Conservation (phyloP, 1,140 invertebrate genomes). For the Lamellibrachia luymesi region DNA sequence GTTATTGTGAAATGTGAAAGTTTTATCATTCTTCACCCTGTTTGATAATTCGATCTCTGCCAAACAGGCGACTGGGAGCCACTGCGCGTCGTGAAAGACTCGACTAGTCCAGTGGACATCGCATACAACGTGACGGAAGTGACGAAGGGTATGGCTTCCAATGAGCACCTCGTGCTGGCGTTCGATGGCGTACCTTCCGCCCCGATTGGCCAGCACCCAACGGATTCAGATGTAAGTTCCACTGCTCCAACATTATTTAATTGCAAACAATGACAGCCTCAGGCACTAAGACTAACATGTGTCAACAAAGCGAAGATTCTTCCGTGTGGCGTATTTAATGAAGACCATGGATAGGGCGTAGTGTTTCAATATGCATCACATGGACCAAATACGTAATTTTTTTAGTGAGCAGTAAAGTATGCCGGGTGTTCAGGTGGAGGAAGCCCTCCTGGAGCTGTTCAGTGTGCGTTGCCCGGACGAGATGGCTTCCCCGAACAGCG, state of each 20-base stretch:
- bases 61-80: not conserved
- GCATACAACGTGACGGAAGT: conserved; percentile 24
- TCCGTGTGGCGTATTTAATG: too few species aligned
- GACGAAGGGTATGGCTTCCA: conserved; percentile 30
- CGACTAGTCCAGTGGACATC: not conserved
- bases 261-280: not conserved
- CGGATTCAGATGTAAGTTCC: not conserved
- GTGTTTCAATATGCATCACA: not conserved
- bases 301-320: too few species aligned
- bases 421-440: conserved; percentile 26
- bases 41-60: conserved; percentile 2
- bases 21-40: not conserved
- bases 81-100: not conserved
- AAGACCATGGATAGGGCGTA: too few species aligned
- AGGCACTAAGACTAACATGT: too few species aligned
- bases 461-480: conserved; percentile 25
- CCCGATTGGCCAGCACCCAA: conserved; percentile 12
- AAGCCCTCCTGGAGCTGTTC: conserved; percentile 21
- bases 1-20: too few species aligned
- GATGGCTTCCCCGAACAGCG: conserved; percentile 17
- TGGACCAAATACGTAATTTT: not conserved
- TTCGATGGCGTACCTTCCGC: conserved; percentile 33
- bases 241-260: not conserved
- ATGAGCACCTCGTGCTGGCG: conserved; percentile 24
- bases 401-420: not conserved